Evolutionary conservation across 2,888 invertebrate species (phyloP), one percentile per base, ranked within the genome.

Genomic region (Euzetes globulus): DNA sequence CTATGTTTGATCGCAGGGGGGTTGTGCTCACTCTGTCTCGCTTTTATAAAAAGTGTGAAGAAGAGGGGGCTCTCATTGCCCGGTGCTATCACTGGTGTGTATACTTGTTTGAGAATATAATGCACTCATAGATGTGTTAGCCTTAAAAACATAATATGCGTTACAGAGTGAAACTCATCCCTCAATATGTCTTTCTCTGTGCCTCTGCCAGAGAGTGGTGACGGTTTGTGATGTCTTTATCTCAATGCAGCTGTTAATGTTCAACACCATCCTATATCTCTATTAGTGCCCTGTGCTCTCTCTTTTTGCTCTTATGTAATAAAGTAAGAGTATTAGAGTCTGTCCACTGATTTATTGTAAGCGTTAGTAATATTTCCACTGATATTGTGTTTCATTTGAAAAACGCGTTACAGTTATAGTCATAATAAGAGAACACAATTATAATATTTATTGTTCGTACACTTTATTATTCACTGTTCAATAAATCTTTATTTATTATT

Each of bases 141-240:
- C 19, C 52, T 52, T 41, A 41, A 41, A 33, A 33, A 22, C 37
- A 63, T n/a, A 63, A 22, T 58, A 22, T 50, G 25, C 19, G 19
- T 58, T 58, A 25, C 27, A 7, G 15, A 27, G 22, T 33, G 52
- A 60, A 68, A 68, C 68, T 37, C 68, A 68, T 68, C 68, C 68
- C 68, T 27, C 22, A 41, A 60, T 60, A 60, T 33, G 33, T 60
- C 22, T 60, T 9, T 17, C n/a, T 33, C 22, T 60, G 3, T 17
- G 22, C 11, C 17, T 9, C 17, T 60, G 11, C 25, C 58, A n/a
- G 37, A 33, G 65, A 13, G 25, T 25, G 19, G 37, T 65, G 65
- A 68, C 68, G 68, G 68, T 41, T 68, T 68, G 68, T 68, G 68
- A 68, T 68, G 68, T 68, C 68, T 68, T 68, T 68, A 68, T 68